Evolutionary conservation across 1,140 invertebrate species (phyloP).

Genomic region (Proales similis): DNA sequence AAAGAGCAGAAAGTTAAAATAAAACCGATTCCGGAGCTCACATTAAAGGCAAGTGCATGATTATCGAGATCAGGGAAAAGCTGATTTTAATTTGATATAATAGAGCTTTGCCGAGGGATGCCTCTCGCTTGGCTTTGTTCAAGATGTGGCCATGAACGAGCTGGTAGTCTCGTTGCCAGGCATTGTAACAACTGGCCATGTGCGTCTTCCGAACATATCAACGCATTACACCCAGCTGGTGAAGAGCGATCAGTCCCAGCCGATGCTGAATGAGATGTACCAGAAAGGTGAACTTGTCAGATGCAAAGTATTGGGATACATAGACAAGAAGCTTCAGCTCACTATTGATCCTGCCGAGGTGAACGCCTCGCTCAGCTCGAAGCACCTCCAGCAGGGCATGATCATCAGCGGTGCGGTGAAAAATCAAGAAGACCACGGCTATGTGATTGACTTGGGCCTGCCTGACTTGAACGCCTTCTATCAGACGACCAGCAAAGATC

Average conservation of each 20-base stretch:
- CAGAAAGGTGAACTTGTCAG: conserved; percentile 32
- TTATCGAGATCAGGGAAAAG: too few relatives aligned
- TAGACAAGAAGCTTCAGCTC: conserved; percentile 20
- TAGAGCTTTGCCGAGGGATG: conserved; percentile 35
- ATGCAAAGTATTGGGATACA: conserved; percentile 18
- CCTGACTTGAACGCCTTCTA: conserved; percentile 14
- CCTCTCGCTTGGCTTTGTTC: conserved; percentile 19
- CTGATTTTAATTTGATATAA: neutral
- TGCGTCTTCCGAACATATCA: conserved; percentile 25
- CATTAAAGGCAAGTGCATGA: too few relatives aligned
- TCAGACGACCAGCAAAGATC: conserved; percentile 5
- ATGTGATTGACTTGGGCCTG: conserved; percentile 20
- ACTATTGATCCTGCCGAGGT: conserved; percentile 30
- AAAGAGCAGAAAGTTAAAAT: too few relatives aligned
- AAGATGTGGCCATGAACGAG: conserved; percentile 23
- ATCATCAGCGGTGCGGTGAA: conserved; percentile 16
- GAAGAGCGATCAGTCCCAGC: neutral
- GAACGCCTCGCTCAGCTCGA: conserved; percentile 5
- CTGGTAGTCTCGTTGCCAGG: conserved; percentile 29
- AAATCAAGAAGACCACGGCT: conserved; percentile 35
- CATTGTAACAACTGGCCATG: conserved; percentile 18
- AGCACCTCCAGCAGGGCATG: conserved; percentile 13
- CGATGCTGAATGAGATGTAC: conserved; percentile 7
- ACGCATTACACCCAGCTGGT: conserved; percentile 19
- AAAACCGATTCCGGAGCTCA: too few relatives aligned